Evolutionary conservation across 1,140 invertebrate species (phyloP), one percentile per base, ranked within the genome.

Genomic region (Eumaeus atala): DNA sequence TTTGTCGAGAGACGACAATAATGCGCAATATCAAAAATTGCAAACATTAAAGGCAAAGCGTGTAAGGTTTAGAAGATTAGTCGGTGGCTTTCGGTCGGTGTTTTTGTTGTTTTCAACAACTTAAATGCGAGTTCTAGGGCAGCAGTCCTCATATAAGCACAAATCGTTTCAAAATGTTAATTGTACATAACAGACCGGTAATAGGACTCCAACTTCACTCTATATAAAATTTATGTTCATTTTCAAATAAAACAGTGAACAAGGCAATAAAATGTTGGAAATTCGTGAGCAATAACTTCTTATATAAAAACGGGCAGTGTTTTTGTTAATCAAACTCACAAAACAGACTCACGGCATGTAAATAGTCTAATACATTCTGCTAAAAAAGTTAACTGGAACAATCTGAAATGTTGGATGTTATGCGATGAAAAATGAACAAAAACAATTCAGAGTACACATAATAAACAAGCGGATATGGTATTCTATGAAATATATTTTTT

Each of bases 301-400:
- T 65, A 64, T 62, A 66, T 72, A 59, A 59, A 71, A 72, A 68
- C 62, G 56, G 51, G 55, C 48, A 51, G 61, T 49, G 64, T 70
- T 72, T 65, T 60, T 49, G 67, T 76, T 65, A 60, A 68, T 56
- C 61, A 73, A 75, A 28, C 74, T 76, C 64, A 76, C 70, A 66
- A 74, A 70, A 77, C 72, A 74, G 70, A 74, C 68, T 62, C 64
- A 61, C 56, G 69, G 64, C 63, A 76, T 75, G 72, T 66, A 69
- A 72, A 72, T 69, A 72, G 51, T 68, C 66, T 59, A n/a, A n/a
- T n/a, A 67, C 72, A 71, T 72, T 70, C 66, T 68, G 38, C 12
- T 14, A 63, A 72, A 72, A 73, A 72, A 68, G 68, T 69, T 57
- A 69, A 72, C 67, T 78, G 72, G 78, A 81, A 81, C 74, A 76